These are phyloP conservation scores for Manis javanica DNA, from an alignment of 2,797 vertebrate genomes.

Conservation along the genomic window DNA sequence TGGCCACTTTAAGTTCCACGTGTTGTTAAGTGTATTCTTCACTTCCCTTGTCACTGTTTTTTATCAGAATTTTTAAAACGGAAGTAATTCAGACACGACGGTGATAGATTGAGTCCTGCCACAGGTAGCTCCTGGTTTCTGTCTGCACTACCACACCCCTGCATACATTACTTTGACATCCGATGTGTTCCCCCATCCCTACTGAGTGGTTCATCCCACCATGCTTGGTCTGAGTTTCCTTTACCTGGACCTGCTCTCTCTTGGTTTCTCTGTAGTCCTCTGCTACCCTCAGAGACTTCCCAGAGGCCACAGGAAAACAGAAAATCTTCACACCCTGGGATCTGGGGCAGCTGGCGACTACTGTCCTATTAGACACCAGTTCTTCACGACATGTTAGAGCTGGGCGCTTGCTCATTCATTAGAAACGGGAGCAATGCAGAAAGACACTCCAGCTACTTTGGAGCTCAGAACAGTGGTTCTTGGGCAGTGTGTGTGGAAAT, in stretches of 20 bases:
- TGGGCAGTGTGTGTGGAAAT: not conserved
- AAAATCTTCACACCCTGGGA: fast-evolving
- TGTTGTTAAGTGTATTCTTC: not conserved
- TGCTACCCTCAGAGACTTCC: not conserved
- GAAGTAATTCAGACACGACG: not conserved
- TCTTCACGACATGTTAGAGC: fast-evolving
- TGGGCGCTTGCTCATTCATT: too few species aligned
- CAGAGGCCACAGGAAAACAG: not conserved
- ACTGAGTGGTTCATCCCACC: not conserved
- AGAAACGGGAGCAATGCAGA: too few species aligned
- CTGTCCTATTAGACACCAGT: not conserved
- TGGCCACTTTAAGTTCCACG: not conserved
- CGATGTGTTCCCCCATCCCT: not conserved
- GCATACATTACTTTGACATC: not conserved
- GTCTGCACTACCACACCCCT: fast-evolving
- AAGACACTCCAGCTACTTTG: fast-evolving
- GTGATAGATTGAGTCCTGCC: too few species aligned
- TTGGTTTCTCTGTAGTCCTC: too few species aligned
- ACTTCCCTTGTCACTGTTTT: not conserved
- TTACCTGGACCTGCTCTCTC: not conserved
- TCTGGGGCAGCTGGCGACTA: fast-evolving
- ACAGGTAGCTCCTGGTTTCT: too few species aligned
- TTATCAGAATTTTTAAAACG: not conserved
- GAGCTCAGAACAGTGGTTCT: fast-evolving
- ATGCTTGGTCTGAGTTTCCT: fast-evolving